Percentiles rank a stretch among this genome's conserved stretches.
Conservation (phyloP, 1,140 invertebrate species). For the Tyrophagus putrescentiae region DNA sequence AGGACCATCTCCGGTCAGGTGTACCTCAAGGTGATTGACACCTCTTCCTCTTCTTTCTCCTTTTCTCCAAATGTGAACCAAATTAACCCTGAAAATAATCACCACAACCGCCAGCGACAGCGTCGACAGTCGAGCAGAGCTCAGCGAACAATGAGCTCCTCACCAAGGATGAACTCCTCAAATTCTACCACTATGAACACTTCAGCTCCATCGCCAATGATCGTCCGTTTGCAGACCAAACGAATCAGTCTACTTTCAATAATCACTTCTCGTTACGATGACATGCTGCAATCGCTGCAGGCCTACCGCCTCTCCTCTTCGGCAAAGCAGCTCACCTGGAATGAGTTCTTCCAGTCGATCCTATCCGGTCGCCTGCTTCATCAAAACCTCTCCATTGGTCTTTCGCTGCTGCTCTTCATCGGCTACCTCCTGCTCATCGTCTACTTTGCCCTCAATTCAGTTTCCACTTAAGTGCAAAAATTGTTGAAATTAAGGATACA, state of each 20-base stretch:
- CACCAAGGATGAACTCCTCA: too few species aligned
- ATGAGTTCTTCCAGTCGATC: background rate
- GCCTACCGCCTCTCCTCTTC: background rate
- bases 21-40: too few species aligned
- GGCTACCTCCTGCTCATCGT: background rate
- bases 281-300: background rate
- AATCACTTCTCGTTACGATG: background rate
- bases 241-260: background rate
- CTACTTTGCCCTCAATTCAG: background rate
- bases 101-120: too few species aligned
- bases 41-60: too few species aligned
- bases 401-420: background rate
- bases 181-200: too few species aligned
- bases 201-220: too few species aligned
- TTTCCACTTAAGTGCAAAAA: too few species aligned
- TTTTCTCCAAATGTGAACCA: too few species aligned
- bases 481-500: too few species aligned
- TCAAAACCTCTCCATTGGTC: slow-evolving; percentile 1
- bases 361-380: background rate
- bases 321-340: background rate
- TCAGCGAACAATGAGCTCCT: too few species aligned
- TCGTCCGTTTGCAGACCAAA: background rate
- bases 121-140: too few species aligned
- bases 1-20: background rate
- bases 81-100: too few species aligned